These are phyloP conservation scores for Schizopygopsis malacanthus DNA, from an alignment of 2,797 vertebrate genomes.

Conservation along the genomic window DNA sequence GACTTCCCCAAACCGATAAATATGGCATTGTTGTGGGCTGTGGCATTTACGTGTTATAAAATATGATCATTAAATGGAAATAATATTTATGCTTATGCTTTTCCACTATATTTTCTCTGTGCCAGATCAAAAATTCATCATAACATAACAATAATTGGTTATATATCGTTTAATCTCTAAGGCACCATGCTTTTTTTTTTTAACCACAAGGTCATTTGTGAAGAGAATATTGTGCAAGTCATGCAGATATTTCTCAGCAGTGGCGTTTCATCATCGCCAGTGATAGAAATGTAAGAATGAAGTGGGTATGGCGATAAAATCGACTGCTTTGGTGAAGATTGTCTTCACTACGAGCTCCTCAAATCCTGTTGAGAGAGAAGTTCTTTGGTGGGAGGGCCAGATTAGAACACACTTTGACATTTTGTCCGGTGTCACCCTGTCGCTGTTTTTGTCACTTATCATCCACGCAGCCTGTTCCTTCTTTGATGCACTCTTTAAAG, in stretches of 20 bases:
- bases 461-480: not conserved
- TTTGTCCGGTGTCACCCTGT: not conserved
- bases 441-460: constrained; percentile 26
- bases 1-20: not conserved
- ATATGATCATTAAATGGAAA: not conserved
- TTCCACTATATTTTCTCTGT: not conserved
- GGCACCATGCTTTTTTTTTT: not conserved
- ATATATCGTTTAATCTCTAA: not conserved
- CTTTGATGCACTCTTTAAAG: constrained; percentile 39
- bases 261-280: not conserved
- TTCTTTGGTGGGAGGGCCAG: constrained; percentile 14
- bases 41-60: not conserved
- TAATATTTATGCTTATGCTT: not conserved
- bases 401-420: constrained; percentile 25
- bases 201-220: constrained; percentile 4
- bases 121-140: not conserved
- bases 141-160: not conserved
- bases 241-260: not conserved
- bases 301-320: not conserved
- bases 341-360: not conserved
- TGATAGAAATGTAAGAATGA: constrained; percentile 16
- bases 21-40: not conserved
- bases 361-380: not conserved
- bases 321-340: not conserved
- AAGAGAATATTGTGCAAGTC: not conserved